Conservation (phyloP, 1,140 invertebrate species). For the Bathynomus jamesi region DNA sequence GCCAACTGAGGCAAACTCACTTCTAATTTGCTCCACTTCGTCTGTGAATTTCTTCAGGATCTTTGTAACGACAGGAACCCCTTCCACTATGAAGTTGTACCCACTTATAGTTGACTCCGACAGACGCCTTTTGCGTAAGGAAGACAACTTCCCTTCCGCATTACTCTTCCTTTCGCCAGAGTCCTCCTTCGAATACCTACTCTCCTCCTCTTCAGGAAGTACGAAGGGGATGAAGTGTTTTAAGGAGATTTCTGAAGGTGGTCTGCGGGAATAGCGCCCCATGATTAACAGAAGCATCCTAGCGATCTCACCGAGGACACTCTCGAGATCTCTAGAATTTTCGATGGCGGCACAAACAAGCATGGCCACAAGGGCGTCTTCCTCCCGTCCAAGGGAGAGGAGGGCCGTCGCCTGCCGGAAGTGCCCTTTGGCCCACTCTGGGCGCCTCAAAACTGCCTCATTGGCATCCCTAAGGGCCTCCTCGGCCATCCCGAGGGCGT, state of each 20-base stretch:
- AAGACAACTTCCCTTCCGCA: no score
- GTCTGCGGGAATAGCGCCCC: background rate
- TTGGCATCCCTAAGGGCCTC: background rate
- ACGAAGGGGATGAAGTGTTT: background rate
- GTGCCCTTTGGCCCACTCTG: background rate
- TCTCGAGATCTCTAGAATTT: background rate
- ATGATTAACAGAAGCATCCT: background rate
- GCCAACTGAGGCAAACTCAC: no score
- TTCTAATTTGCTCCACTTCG: background rate
- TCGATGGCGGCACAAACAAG: background rate
- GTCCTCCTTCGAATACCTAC: background rate
- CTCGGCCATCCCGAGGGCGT: background rate
- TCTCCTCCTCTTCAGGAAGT: background rate
- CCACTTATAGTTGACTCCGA: background rate
- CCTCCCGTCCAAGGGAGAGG: conserved; percentile 5
- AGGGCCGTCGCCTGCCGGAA: conserved; percentile 18
- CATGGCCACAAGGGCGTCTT: background rate
- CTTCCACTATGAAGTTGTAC: background rate
- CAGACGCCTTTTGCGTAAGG: background rate
- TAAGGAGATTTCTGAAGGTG: no score
- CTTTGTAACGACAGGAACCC: background rate
- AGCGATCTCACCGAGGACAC: background rate
- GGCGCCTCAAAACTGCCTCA: background rate
- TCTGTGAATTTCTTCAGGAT: background rate
- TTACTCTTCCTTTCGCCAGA: background rate